Percentiles rank a stretch among this genome's conserved stretches.
phyloP scores from a whole-genome alignment of 2,888 invertebrate species.

The Apodemia duryi region DNA sequence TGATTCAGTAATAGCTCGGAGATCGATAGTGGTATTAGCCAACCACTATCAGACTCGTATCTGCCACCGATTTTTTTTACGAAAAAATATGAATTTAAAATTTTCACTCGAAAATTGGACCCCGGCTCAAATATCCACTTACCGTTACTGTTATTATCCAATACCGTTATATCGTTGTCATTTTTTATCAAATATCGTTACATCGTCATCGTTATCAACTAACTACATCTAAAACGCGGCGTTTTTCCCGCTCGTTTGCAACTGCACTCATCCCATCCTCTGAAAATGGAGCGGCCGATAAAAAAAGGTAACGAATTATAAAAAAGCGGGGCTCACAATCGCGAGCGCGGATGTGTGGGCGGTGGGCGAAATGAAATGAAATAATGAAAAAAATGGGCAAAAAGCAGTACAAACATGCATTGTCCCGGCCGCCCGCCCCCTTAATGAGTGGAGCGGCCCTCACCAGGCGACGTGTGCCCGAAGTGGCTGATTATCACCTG shows the following conservation, averaged over 20 bases:
- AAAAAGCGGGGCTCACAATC: slow-evolving; percentile 77
- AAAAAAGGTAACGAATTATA: slow-evolving; percentile 79
- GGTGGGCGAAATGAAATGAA: slow-evolving; percentile 79
- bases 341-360: slow-evolving; percentile 76
- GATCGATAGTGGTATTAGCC: no score
- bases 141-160: no score
- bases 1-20: no score
- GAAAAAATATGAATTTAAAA: no score
- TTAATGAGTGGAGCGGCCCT: slow-evolving; percentile 55
- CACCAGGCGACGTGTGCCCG: slow-evolving; percentile 54
- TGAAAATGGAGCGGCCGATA: slow-evolving; percentile 79
- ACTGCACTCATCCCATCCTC: slow-evolving; percentile 60
- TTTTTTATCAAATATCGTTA: no score
- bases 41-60: no score
- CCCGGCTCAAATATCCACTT: no score
- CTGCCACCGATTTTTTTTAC: no score
- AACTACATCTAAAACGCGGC: slow-evolving; percentile 28
- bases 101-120: no score
- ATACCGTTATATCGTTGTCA: neutral
- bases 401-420: slow-evolving; percentile 79
- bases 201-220: neutral
- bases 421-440: slow-evolving; percentile 67
- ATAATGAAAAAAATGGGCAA: slow-evolving; percentile 80
- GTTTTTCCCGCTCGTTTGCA: slow-evolving; percentile 45
- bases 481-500: slow-evolving; percentile 76